These are phyloP conservation scores for Trichogramma dendrolimi DNA, from an alignment of 2,888 invertebrate species.

Conservation along the genomic window DNA sequence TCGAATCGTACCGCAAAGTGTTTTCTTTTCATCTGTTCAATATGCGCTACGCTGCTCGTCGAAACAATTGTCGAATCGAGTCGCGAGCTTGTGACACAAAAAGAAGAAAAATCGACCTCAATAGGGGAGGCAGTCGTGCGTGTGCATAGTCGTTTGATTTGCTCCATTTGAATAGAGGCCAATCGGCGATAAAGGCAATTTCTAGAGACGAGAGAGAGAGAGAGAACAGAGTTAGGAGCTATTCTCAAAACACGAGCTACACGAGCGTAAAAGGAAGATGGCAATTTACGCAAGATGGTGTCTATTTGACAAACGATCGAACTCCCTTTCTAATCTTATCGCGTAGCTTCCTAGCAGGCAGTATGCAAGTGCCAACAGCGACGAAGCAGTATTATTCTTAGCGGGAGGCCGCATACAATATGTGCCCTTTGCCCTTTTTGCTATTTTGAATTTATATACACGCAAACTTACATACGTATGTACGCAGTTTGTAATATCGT, in stretches of 20 bases:
- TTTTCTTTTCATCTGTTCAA: too few relatives aligned
- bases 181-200: slow-evolving; percentile 38
- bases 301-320: slow-evolving; percentile 51
- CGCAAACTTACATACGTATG: slow-evolving; percentile 30
- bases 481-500: slow-evolving; percentile 38
- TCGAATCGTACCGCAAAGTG: not conserved
- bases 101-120: too few relatives aligned
- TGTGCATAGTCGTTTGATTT: slow-evolving; percentile 27
- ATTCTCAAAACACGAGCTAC: slow-evolving; percentile 1
- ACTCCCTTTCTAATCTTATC: slow-evolving; percentile 35
- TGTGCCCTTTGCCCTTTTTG: not conserved
- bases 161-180: slow-evolving; percentile 30
- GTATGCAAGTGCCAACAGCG: slow-evolving; percentile 19
- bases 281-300: slow-evolving; percentile 46
- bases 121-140: slow-evolving; percentile 21
- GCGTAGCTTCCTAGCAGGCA: slow-evolving; percentile 30
- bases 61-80: too few relatives aligned
- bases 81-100: too few relatives aligned
- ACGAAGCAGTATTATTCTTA: slow-evolving; percentile 19
- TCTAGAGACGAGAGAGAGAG: slow-evolving; percentile 28
- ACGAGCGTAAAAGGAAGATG: slow-evolving; percentile 21
- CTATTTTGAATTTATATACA: slow-evolving; percentile 1
- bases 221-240: slow-evolving; percentile 30
- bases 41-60: too few relatives aligned
- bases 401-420: slow-evolving; percentile 5